Conservation (phyloP, 2,113 vertebrate species). For the Ammospiza caudacuta region DNA sequence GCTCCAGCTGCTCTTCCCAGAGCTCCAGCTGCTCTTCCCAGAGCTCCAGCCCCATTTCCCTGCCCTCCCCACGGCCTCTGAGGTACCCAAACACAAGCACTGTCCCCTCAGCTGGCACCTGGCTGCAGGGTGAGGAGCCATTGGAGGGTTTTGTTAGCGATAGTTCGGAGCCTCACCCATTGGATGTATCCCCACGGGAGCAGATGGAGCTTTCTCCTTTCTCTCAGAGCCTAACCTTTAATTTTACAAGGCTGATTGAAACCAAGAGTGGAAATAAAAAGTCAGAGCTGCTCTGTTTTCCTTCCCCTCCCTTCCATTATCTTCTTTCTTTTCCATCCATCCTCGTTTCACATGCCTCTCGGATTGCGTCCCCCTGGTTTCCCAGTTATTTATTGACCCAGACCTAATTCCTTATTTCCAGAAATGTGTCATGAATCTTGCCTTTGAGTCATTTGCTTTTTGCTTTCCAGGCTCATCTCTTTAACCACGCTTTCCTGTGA, state of each 20-base stretch:
- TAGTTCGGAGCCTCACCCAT: neutral
- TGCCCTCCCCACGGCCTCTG: neutral
- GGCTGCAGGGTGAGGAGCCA: neutral
- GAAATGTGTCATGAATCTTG: conserved; percentile 61
- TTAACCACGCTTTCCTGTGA: conserved; percentile 30
- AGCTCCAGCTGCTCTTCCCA: neutral
- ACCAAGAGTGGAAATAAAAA: conserved; percentile 65
- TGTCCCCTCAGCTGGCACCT: neutral
- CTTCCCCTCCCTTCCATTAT: conserved; percentile 65
- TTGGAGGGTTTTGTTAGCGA: accelerated
- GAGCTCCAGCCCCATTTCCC: accelerated
- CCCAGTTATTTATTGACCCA: conserved; percentile 66
- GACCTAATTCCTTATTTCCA: conserved; percentile 65
- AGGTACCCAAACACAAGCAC: accelerated
- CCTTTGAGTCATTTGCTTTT: conserved; percentile 47
- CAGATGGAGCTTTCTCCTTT: neutral
- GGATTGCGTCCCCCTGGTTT: conserved; percentile 44
- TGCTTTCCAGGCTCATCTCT: conserved; percentile 64
- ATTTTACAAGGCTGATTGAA: conserved; percentile 55
- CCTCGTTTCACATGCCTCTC: conserved; percentile 46
- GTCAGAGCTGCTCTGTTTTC: conserved; percentile 48
- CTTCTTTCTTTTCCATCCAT: conserved; percentile 61
- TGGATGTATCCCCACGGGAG: neutral
- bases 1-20: accelerated
- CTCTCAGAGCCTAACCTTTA: conserved; percentile 26